Percentiles rank a stretch among this genome's conserved stretches.
Conservation (phyloP, 2,888 invertebrate species). For the Cancer borealis region DNA sequence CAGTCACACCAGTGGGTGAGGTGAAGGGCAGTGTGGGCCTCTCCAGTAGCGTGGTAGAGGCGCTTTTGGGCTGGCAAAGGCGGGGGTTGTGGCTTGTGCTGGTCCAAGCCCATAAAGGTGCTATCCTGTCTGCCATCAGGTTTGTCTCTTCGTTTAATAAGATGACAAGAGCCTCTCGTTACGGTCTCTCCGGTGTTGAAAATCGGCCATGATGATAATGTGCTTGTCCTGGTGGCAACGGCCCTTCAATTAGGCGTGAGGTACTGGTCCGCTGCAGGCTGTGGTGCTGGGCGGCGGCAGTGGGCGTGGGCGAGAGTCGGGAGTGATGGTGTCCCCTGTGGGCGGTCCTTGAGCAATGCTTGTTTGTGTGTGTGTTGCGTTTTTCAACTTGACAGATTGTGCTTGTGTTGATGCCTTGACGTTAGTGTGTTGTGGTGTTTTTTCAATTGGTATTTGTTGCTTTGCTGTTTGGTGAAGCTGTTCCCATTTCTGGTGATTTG, state of each 20-base stretch:
- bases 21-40: background rate
- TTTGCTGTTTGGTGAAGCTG: background rate
- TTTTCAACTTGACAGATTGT: background rate
- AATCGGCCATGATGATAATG: slow-evolving; percentile 20
- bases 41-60: background rate
- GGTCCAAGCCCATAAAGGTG: background rate
- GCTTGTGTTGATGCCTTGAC: background rate
- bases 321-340: background rate
- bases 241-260: slow-evolving; percentile 9
- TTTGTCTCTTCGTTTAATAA: slow-evolving; percentile 28
- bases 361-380: background rate
- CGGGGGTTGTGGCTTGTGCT: background rate
- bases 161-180: slow-evolving; percentile 29
- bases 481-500: background rate
- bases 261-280: background rate
- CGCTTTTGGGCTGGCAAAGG: background rate
- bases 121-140: background rate
- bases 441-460: background rate
- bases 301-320: background rate
- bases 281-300: background rate
- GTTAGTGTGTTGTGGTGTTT: background rate
- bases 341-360: background rate
- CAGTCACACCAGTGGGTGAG: background rate
- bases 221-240: background rate
- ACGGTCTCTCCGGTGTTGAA: background rate